Conservation (phyloP, 2,113 vertebrate species). For the Neodontobutis hainanensis region DNA sequence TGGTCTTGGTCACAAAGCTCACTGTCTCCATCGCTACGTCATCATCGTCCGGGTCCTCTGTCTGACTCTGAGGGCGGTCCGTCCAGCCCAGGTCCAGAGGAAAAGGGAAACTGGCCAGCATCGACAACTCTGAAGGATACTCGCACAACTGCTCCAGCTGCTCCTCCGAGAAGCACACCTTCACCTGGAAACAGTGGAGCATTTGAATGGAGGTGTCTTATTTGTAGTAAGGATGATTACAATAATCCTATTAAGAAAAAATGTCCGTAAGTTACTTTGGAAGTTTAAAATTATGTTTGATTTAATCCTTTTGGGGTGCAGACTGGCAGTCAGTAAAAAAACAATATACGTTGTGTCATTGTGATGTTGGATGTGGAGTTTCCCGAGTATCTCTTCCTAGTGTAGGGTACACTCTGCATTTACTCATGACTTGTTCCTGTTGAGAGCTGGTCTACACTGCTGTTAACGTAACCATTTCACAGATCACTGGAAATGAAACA, state of each 20-base stretch:
- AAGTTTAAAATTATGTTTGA: too few relatives aligned
- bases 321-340: too few relatives aligned
- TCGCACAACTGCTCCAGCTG: slow-evolving; percentile 77
- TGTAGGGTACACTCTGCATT: too few relatives aligned
- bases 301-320: too few relatives aligned
- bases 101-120: slow-evolving; percentile 39
- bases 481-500: too few relatives aligned
- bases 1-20: slow-evolving; percentile 23
- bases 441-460: too few relatives aligned
- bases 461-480: too few relatives aligned
- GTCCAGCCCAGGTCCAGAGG: slow-evolving; percentile 25
- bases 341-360: too few relatives aligned
- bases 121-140: slow-evolving; percentile 75
- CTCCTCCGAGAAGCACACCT: slow-evolving; percentile 76
- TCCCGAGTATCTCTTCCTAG: too few relatives aligned
- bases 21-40: slow-evolving; percentile 46
- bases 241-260: background rate
- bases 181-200: slow-evolving; percentile 55
- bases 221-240: background rate
- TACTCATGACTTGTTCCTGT: too few relatives aligned
- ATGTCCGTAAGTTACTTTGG: too few relatives aligned
- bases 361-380: too few relatives aligned
- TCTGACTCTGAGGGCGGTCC: slow-evolving; percentile 21
- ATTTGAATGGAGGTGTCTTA: background rate
- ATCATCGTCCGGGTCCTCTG: slow-evolving; percentile 30